Evolutionary conservation across 2,113 vertebrate species (phyloP), one percentile per base, ranked within the genome.

Genomic region (Equus przewalskii): DNA sequence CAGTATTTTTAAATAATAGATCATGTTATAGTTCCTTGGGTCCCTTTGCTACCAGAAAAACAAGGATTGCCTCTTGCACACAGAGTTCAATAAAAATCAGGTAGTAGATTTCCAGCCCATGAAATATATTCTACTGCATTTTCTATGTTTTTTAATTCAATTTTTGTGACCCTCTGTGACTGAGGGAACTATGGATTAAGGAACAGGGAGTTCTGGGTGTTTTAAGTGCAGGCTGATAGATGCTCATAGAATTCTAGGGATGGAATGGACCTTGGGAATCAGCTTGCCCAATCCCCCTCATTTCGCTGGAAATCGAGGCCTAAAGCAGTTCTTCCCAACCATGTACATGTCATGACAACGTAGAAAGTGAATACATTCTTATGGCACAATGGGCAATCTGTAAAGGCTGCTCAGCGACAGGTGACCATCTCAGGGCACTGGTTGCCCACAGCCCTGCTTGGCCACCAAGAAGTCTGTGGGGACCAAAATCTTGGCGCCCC

Each of bases 121-220:
- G 67, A 98, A 97, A 95, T 96, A 96, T 85, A 76, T 49, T 97
- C 70, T 94, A 58, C 65, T 92, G 92, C 75, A 81, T 80, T 98
- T 89, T 72, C 92, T 49, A 89, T 94, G 91, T 97, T 97, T 97
- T 97, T 97, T 90, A 97, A 97, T 97, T 97, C 90, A 83, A 94
- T 92, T 98, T 98, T 97, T 98, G 96, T 97, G 96, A 90, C 44
- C 70, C 73, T 97, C 65, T 97, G 67, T 96, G 65, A 62, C 92
- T 94, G 82, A 95, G 49, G 62, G 46, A 94, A 97, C 95, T 97
- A 87, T 49, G 80, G 16, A 58, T 96, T 67, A 96, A 94, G 70
- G 51, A 95, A 95, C 24, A 95, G 14, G 8, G 82, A 78, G 24
- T 86, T 76, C 86, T 95, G 51, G 72, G 36, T 93, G 22, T 88